phyloP scores from a whole-genome alignment of 2,113 vertebrate genomes.

The Microtus richardsoni region DNA sequence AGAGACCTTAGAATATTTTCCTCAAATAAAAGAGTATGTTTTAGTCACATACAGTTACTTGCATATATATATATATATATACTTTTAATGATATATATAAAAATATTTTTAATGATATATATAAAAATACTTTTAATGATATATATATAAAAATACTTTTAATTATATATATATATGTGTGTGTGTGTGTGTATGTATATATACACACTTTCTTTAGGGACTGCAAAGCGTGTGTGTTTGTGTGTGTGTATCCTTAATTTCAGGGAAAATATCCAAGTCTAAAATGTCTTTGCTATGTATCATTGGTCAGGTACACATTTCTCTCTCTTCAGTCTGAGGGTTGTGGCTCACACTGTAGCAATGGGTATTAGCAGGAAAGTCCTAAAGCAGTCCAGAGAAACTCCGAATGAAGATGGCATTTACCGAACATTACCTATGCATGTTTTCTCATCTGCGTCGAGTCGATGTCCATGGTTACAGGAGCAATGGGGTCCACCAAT shows the following conservation, averaged over 20 bases:
- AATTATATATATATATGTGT: no score
- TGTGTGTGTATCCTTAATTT: neutral
- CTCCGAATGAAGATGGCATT: neutral
- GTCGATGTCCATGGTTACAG: conserved; percentile 89
- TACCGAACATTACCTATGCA: conserved; percentile 86
- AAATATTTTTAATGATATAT: no score
- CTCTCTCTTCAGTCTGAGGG: neutral
- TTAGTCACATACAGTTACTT: neutral
- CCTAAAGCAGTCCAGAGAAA: neutral
- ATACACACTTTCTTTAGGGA: no score
- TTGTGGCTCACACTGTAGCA: neutral
- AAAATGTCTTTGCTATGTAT: neutral
- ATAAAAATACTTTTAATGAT: no score
- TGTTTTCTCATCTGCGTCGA: conserved; percentile 86
- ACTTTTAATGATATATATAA: no score
- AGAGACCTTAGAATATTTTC: conserved; percentile 1
- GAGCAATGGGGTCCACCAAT: conserved; percentile 88
- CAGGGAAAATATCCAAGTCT: conserved; percentile 27
- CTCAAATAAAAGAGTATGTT: neutral
- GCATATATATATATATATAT: no score
- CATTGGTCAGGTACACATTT: neutral
- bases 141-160: no score
- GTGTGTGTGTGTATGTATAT: no score
- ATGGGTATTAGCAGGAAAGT: neutral
- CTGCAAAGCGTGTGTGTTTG: no score